Percentiles rank a stretch among this genome's conserved stretches.
Evolutionary conservation across 2,797 vertebrate species (phyloP).

Genomic region (Hemitrygon akajei): DNA sequence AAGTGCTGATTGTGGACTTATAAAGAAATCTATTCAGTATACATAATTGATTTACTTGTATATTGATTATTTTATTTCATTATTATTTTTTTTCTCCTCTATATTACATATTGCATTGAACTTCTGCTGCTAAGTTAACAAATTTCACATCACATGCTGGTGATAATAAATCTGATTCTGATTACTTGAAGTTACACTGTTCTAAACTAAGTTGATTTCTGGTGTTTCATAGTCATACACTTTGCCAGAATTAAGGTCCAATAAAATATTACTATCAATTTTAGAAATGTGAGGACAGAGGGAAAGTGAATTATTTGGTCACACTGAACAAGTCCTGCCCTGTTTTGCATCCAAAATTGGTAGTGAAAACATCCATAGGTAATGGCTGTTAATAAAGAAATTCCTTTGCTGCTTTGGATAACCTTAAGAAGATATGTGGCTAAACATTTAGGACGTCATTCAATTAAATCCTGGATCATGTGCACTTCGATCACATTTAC

Average conservation of each 20-base stretch:
- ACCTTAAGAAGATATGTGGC: neutral
- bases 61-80: no score
- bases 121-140: no score
- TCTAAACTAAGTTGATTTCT: neutral
- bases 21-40: no score
- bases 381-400: no score
- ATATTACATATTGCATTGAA: no score
- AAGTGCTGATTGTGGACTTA: no score
- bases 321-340: neutral
- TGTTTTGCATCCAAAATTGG: neutral
- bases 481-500: neutral
- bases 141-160: no score
- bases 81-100: no score
- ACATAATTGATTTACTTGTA: no score
- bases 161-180: no score
- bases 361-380: neutral
- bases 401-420: neutral
- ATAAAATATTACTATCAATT: neutral
- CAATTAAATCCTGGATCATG: neutral
- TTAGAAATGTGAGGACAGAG: neutral
- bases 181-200: neutral
- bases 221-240: neutral
- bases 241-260: neutral
- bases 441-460: neutral
- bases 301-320: neutral